Base-by-base conservation (phyloP, 2,888 invertebrate species). In the Exocentrus adspersus region DNA sequence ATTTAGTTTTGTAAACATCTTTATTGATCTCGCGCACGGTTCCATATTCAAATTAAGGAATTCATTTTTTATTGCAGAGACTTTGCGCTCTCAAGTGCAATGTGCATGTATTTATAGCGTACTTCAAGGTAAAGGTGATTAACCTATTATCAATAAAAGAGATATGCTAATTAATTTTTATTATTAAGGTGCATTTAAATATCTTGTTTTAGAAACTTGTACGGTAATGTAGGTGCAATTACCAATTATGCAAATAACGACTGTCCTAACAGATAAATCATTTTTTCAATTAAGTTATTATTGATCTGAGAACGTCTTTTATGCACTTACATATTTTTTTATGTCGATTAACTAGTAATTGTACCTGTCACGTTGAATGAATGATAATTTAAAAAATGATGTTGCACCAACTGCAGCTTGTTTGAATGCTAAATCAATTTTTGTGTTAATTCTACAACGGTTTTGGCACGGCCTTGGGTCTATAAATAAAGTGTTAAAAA, bases 101-200 rank as follows among this genome's bases (percentile, higher is more conserved):
- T n/a, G n/a, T n/a, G 7, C 24, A 24, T 24, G 3, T 24, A n/a
- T 37, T 37, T 37, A 2, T 37, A 37, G 4, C n/a, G 24, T 7
- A 24, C 24, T 24, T 14, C 28, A 32, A 51, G 32, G 32, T 30
- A 30, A 20, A 30, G 21, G 51, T 28, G 32, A 51, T 21, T 51
- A 51, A 53, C 32, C 42, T 12, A 56, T 28, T 37, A 16, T 20
- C 14, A 37, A n/a, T n/a, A n/a, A n/a, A n/a, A n/a, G n/a, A n/a
- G n/a, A n/a, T n/a, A n/a, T n/a, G 20, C 30, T 20, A 54, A 53
- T 16, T n/a, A n/a, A 16, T 17, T 16, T 16, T 42, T 7, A 42
- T 42, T 42, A 42, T 16, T 42, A 19, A 42, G 42, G n/a, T n/a
- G n/a, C n/a, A n/a, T n/a, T n/a, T n/a, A n/a, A n/a, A n/a, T 24